phyloP scores from a whole-genome alignment of 1,140 invertebrate genomes.

The Hormaphis cornu region DNA sequence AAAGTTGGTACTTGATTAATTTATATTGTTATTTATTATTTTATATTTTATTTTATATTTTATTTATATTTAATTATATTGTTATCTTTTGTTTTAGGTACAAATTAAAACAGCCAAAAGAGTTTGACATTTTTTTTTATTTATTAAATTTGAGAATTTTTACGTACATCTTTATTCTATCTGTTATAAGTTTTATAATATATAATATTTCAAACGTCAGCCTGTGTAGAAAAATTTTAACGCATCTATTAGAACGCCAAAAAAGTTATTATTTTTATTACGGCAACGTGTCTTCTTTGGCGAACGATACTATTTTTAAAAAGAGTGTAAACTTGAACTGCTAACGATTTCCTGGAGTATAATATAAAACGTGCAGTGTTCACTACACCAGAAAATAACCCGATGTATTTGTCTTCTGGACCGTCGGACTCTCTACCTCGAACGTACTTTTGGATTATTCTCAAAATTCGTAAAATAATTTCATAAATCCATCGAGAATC shows the following conservation, averaged over 20 bases:
- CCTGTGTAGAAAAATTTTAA: background rate
- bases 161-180: too few species aligned
- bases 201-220: background rate
- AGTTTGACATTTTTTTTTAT: background rate
- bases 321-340: background rate
- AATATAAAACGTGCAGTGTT: background rate
- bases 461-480: too few species aligned
- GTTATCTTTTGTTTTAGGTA: background rate
- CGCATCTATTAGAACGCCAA: background rate
- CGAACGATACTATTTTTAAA: background rate
- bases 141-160: too few species aligned
- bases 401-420: background rate
- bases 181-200: too few species aligned
- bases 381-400: background rate
- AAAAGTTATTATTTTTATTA: constrained; percentile 6
- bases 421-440: background rate
- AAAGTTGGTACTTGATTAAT: too few species aligned
- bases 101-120: background rate
- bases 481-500: too few species aligned
- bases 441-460: too few species aligned
- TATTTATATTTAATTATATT: too few species aligned
- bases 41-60: too few species aligned
- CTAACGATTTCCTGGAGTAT: background rate
- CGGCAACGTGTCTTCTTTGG: background rate
- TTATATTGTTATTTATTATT: too few species aligned